Base-by-base conservation (phyloP, 2,888 invertebrate species). In the Calliphora vomitoria region DNA sequence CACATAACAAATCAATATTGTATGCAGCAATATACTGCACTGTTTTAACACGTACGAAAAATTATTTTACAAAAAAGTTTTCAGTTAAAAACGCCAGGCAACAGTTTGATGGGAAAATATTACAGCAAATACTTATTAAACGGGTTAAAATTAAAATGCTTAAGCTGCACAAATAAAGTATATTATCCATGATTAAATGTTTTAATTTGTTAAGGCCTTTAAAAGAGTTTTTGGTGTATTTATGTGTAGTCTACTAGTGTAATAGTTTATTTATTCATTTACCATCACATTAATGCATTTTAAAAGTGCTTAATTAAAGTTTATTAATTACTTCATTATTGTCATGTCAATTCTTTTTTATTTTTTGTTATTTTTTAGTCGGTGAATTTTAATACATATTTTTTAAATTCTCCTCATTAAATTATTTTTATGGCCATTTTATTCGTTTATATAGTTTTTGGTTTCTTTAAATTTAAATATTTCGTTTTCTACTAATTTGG, bases 321-420 rank as follows among this genome's bases (percentile, higher is more conserved):
- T 79, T 82, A 87, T 87, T 87, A 87, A 87, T 85, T 66, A 82
- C 87, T 79, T 79, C 82, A 87, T 87, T 87, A 85, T 82, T 85
- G 79, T 85, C 87, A 82, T 85, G 64, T 85, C 66, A 85, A 60
- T 85, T 82, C 55, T 18, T 25, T 5, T 72, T 60, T 13, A 47
- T 62, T 44, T 58, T 50, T 76, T 35, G 44, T 31, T 41, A 71
- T 35, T 25, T 41, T 68, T 31, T 41, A 71, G 31, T 44, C 20
- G 25, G 20, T 35, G 10, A 31, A 50, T 31, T 31, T 79, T 79
- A 20, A 20, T 41, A 20, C 8, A 8, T 25, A 44, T 50, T 58
- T 71, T 18, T 71, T 18, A 38, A 55, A 55, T 35, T 55, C 38
- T 41, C 4, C 13, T 11, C 41, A 66, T 41, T 50, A 58, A 55